A percentile compares a stretch with the other conserved stretches of the same genome.
Conservation (phyloP, 2,797 vertebrate genomes). For the Australoheros facetus region DNA sequence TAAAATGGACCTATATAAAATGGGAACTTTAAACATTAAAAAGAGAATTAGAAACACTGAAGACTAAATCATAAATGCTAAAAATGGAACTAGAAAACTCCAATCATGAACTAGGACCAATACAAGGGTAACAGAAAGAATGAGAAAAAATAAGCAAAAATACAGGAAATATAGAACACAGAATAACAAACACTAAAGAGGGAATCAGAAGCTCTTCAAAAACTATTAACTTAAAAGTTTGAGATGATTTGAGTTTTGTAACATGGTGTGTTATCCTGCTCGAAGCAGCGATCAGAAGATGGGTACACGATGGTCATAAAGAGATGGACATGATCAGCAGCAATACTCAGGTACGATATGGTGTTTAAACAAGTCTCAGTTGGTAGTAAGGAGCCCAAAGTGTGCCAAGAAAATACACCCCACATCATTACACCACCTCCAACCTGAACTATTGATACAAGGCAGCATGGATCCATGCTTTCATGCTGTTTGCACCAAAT, state of each 20-base stretch:
- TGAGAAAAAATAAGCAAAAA: neutral
- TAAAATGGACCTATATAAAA: neutral
- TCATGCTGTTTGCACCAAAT: neutral
- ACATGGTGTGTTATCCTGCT: neutral
- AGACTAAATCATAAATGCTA: neutral
- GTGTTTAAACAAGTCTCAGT: neutral
- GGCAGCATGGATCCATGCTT: neutral
- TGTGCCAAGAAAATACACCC: no score
- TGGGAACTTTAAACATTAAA: neutral
- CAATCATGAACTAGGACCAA: neutral
- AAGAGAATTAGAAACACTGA: neutral
- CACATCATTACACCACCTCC: neutral
- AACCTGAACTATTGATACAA: neutral
- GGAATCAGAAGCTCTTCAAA: neutral
- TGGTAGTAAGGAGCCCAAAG: no score
- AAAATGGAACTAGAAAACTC: neutral
- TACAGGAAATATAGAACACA: neutral
- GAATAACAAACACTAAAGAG: neutral
- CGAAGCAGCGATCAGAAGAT: no score
- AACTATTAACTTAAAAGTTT: neutral
- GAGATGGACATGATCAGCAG: no score
- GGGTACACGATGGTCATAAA: no score
- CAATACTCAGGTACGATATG: no score
- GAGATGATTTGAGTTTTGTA: no score
- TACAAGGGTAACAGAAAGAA: neutral